phyloP scores from a whole-genome alignment of 2,113 vertebrate species.

The Willisornis vidua region DNA sequence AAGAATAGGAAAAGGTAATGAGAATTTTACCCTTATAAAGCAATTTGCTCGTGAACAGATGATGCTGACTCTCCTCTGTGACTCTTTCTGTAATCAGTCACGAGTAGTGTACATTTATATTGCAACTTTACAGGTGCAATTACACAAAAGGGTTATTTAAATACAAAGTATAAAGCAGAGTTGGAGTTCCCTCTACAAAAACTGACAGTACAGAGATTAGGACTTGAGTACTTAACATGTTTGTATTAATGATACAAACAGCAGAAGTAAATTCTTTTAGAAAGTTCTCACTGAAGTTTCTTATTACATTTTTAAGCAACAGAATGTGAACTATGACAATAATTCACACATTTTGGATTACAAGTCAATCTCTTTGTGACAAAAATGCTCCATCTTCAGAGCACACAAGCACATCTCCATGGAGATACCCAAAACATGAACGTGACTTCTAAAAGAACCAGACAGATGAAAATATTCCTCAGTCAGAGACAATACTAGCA shows the following conservation, averaged over 20 bases:
- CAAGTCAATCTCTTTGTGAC: not conserved
- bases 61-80: not conserved
- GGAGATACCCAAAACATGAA: not conserved
- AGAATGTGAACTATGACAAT: not conserved
- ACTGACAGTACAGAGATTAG: not conserved
- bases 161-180: not conserved
- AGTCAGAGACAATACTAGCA: not conserved
- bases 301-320: not conserved
- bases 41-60: not conserved
- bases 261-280: not conserved
- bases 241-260: not conserved
- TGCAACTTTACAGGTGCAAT: not conserved
- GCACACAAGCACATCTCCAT: not conserved
- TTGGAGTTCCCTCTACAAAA: not conserved
- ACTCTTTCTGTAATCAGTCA: not conserved
- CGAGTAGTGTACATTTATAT: not conserved
- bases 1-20: conserved; percentile 34
- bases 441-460: not conserved
- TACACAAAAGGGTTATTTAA: not conserved
- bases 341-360: not conserved
- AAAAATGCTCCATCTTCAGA: not conserved
- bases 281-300: not conserved
- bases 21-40: conserved; percentile 19
- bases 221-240: not conserved
- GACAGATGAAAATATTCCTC: not conserved